Evolutionary conservation across 1,140 invertebrate species (phyloP), one percentile per base, ranked within the genome.

Genomic region (Aphelinus certus): DNA sequence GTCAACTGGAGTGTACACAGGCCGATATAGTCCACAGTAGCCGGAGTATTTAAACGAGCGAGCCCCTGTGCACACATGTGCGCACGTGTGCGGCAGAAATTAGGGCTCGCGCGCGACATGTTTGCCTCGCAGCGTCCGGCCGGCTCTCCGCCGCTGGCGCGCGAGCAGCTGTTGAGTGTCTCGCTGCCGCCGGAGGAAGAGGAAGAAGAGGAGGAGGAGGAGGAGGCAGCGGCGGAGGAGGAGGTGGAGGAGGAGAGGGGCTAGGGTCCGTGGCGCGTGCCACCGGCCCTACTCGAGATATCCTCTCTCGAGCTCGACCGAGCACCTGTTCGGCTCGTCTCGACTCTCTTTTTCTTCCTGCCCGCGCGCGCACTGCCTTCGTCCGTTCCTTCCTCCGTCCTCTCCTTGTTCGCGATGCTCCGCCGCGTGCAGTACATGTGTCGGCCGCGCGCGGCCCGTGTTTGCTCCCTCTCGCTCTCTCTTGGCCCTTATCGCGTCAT

Each of bases 291-390:
- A 26, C 26, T 26, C 46, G 71, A 58, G 51, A 66, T 68, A 63
- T 26, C 42, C 49, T 60, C 66, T 51, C 51, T 64, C 45, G 5
- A 42, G 63, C 63, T 58, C 26, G 57, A 51, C 60, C 64, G 63
- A 65, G 58, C 67, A 58, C 60, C 70, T 72, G 58, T 70, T 74
- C 66, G 76, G 71, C 74, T 67, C 79, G 26, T 26, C 26, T 26
- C 26, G 26, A 77, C 79, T 79, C 77, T 76, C 78, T 76, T 78
- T 80, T 79, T 81, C 78, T 76, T 76, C 77, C 75, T 63, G 45
- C 45, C 75, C 76, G 70, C 73, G 43, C 67, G 64, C 51, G 56
- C 26, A 26, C 71, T 76, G 62, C 70, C 73, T 67, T 26, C 58
- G 48, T 60, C 2, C 48, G 42, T 46, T 58, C n/a, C 65, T 56